phyloP scores from a whole-genome alignment of 2,797 vertebrate genomes.

The Rhynchonycteris naso region DNA sequence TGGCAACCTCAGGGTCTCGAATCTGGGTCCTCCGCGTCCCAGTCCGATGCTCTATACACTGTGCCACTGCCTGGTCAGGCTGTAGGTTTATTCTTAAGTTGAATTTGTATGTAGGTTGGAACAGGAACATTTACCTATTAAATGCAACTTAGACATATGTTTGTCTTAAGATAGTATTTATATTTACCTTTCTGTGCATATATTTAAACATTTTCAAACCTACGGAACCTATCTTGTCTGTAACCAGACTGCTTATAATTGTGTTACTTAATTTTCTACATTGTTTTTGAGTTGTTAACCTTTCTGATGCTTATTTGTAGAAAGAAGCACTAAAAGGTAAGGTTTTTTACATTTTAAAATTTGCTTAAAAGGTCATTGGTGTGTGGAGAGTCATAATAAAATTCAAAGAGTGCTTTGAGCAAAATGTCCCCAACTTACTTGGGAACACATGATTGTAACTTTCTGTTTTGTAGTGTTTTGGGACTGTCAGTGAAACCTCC shows the following conservation, averaged over 20 bases:
- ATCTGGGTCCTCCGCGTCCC: no score
- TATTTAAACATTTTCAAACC: no score
- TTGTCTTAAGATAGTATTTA: no score
- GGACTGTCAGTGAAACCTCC: conserved; percentile 61
- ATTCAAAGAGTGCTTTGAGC: conserved; percentile 19
- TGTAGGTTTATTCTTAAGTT: no score
- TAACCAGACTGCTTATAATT: background rate
- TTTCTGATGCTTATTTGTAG: conserved; percentile 35
- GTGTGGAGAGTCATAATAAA: background rate
- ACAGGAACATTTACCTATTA: no score
- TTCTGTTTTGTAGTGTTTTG: conserved; percentile 77
- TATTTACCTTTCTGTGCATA: no score
- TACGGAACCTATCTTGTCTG: no score
- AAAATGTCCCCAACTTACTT: background rate
- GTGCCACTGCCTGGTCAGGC: no score
- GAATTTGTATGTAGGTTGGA: no score
- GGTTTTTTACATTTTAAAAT: background rate
- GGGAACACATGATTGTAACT: conserved; percentile 12
- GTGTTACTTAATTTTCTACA: background rate
- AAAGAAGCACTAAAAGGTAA: background rate
- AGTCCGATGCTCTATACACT: no score
- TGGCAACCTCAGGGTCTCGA: no score
- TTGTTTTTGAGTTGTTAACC: conserved; percentile 39
- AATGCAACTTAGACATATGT: no score
- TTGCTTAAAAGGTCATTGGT: conserved; percentile 1